Conservation (phyloP, 2,888 invertebrate genomes). For the Strigamia maritima region DNA sequence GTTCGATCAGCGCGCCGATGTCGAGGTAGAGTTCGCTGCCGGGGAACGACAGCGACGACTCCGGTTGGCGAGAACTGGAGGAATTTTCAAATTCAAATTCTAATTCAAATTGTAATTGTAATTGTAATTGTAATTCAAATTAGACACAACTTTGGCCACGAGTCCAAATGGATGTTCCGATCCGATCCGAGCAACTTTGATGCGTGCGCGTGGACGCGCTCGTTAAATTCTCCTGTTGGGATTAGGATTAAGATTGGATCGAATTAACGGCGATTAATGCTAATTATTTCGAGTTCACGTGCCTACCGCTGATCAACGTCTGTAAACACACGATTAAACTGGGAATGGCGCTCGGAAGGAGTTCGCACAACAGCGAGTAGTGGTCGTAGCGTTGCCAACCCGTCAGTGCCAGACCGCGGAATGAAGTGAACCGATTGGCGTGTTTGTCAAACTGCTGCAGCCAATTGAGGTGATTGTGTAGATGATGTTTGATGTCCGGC, state of each 20-base stretch:
- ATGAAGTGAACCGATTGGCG: slow-evolving; percentile 46
- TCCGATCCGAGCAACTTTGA: slow-evolving; percentile 35
- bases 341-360: slow-evolving; percentile 55
- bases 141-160: slow-evolving; percentile 6
- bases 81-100: not conserved
- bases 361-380: slow-evolving; percentile 55
- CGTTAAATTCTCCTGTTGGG: slow-evolving; percentile 11
- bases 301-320: not conserved
- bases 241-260: not conserved
- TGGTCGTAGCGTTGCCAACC: slow-evolving; percentile 57
- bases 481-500: slow-evolving; percentile 54
- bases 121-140: too few relatives aligned
- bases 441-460: slow-evolving; percentile 42
- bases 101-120: not conserved
- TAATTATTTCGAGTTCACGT: too few relatives aligned
- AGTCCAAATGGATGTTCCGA: not conserved
- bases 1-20: not conserved
- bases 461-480: slow-evolving; percentile 56
- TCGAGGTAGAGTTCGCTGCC: not conserved
- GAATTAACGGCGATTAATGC: not conserved
- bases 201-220: not conserved
- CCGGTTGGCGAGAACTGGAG: not conserved
- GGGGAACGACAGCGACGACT: not conserved
- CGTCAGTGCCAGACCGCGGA: slow-evolving; percentile 53
- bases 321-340: slow-evolving; percentile 48